Evolutionary conservation across 1,140 invertebrate genomes (phyloP), one percentile per base, ranked within the genome.

Genomic region (Vollenhovia emeryi): DNA sequence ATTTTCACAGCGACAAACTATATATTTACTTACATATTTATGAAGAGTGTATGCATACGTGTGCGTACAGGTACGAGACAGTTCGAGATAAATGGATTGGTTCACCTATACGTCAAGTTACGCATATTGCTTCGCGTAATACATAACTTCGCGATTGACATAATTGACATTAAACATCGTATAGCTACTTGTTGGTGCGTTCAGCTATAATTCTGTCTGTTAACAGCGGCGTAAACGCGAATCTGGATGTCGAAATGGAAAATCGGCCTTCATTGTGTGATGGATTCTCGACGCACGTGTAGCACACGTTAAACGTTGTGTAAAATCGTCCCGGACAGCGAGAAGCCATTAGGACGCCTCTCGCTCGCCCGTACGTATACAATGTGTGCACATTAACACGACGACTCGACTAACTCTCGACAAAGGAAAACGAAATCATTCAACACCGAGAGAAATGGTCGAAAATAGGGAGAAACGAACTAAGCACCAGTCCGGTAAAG

Each of bases 401-500:
- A 89, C 85, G 87, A 89, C 36, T 89, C 85, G 88, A 86, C 87
- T 84, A 89, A 89, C 36, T 89, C 83, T 86, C 85, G 87, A 89
- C 85, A 75, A 89, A 89, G 69, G 55, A 78, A 87, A 86, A 76
- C 71, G 85, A 89, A 87, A 90, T 91, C 78, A 87, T 86, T 88
- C 76, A 90, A 92, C 87, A 82, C 85, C 90, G 91, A 88, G 91
- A 88, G 84, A 91, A 87, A 90, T 80, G 8, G 85, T 91, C 85
- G 88, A 91, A 89, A 87, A 87, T 57, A 73, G 87, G 82, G 59
- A 92, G 73, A 91, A 93, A 93, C 80, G 89, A 92, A 92, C 88
- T 91, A 92, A 92, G 91, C 92, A 90, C 88, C 89, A 93, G 87
- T 92, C 87, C 88, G 92, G 89, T 91, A 89, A 92, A 92, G 87